Evolutionary conservation across 2,888 invertebrate species (phyloP).

Genomic region (Calliphora vomitoria): DNA sequence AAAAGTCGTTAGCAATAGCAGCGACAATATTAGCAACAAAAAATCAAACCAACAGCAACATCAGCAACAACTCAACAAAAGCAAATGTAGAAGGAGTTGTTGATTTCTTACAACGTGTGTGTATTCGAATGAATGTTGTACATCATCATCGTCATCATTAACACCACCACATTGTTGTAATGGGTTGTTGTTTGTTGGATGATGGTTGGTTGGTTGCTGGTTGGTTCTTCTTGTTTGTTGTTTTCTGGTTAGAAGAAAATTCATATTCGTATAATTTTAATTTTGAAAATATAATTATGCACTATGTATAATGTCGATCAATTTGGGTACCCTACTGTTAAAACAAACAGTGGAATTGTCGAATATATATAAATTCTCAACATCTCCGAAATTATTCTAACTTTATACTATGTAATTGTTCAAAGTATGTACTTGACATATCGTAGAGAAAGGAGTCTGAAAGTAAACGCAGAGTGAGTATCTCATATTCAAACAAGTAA

Average conservation of each 20-base stretch:
- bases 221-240: slow-evolving; percentile 41
- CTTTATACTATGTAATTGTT: no score
- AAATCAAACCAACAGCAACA: slow-evolving; percentile 3
- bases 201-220: not conserved
- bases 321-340: not conserved
- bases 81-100: slow-evolving; percentile 42
- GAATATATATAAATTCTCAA: no score
- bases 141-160: slow-evolving; percentile 7
- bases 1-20: slow-evolving; percentile 29
- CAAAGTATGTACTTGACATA: no score
- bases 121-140: no score
- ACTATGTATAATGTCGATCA: not conserved
- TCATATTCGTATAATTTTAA: not conserved
- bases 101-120: slow-evolving; percentile 11
- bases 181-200: not conserved
- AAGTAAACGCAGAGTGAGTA: no score
- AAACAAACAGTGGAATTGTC: not conserved
- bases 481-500: no score
- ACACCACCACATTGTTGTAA: slow-evolving; percentile 13
- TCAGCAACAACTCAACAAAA: not conserved
- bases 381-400: no score
- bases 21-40: slow-evolving; percentile 20
- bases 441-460: no score
- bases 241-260: slow-evolving; percentile 34
- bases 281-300: not conserved